Evolutionary conservation across 1,140 invertebrate genomes (phyloP).

Genomic region (Neodiprion lecontei): DNA sequence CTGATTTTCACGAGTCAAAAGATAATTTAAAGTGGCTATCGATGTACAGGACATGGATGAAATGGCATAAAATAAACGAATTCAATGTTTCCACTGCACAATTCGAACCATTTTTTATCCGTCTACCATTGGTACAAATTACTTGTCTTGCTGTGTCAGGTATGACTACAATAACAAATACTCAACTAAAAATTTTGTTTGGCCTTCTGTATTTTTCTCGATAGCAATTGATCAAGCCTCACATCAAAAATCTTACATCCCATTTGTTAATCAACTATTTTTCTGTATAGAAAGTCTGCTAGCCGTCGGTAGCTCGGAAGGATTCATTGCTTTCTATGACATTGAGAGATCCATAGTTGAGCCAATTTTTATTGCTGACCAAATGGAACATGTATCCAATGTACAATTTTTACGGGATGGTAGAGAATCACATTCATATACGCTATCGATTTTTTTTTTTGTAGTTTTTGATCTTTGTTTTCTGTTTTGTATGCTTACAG

Average conservation of each 20-base stretch:
- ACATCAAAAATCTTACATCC: too few species aligned
- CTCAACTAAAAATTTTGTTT: too few species aligned
- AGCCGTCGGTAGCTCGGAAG: background rate
- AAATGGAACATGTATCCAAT: background rate
- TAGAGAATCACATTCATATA: too few species aligned
- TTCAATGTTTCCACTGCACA: background rate
- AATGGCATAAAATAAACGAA: background rate
- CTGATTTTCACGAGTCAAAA: background rate
- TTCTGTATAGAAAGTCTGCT: background rate
- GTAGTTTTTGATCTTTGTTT: too few species aligned
- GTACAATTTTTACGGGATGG: background rate
- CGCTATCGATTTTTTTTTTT: too few species aligned
- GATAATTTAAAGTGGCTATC: background rate
- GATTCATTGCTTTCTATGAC: background rate
- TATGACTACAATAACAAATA: background rate
- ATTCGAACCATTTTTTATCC: background rate
- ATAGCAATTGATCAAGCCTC: too few species aligned
- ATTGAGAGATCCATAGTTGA: background rate
- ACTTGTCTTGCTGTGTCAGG: background rate
- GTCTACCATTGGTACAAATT: background rate
- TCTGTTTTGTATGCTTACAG: background rate
- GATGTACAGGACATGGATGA: constrained; percentile 1
- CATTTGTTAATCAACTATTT: too few species aligned
- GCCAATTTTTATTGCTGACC: background rate
- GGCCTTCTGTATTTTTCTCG: too few species aligned